Evolutionary conservation across 2,888 invertebrate species (phyloP).

Genomic region (Lydus trimaculatus): DNA sequence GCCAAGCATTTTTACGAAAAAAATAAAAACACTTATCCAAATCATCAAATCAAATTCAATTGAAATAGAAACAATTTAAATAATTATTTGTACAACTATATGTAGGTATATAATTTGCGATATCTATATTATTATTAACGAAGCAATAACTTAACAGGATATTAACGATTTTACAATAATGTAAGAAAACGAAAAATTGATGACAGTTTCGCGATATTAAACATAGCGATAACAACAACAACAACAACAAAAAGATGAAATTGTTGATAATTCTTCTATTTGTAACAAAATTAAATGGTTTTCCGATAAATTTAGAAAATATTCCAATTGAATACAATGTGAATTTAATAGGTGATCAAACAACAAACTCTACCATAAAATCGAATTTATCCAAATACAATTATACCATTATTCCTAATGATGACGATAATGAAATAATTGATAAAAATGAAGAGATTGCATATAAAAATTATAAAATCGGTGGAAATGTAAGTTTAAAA

Average conservation of each 20-base stretch:
- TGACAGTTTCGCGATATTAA: not conserved
- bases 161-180: conserved; percentile 8
- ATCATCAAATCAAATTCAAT: conserved; percentile 14
- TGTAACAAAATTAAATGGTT: conserved; percentile 24
- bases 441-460: conserved; percentile 17
- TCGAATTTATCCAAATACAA: conserved; percentile 36
- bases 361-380: conserved; percentile 34
- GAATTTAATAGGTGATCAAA: conserved; percentile 3
- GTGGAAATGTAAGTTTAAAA: conserved; percentile 16
- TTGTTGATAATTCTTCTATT: conserved; percentile 18
- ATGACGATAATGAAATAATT: conserved; percentile 9
- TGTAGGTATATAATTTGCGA: conserved; percentile 29
- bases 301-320: conserved; percentile 36
- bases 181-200: not conserved
- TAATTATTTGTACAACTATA: conserved; percentile 19
- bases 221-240: conserved; percentile 15
- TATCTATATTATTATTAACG: conserved; percentile 39
- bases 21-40: conserved; percentile 27
- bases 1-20: not conserved
- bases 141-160: conserved; percentile 25
- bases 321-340: not conserved
- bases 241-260: conserved; percentile 21
- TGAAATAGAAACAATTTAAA: not conserved
- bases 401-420: conserved; percentile 31
- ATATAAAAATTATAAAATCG: conserved; percentile 14